Percentiles rank a stretch among this genome's conserved stretches.
phyloP scores from a whole-genome alignment of 2,888 invertebrate species.

The Eupeodes luniger region DNA sequence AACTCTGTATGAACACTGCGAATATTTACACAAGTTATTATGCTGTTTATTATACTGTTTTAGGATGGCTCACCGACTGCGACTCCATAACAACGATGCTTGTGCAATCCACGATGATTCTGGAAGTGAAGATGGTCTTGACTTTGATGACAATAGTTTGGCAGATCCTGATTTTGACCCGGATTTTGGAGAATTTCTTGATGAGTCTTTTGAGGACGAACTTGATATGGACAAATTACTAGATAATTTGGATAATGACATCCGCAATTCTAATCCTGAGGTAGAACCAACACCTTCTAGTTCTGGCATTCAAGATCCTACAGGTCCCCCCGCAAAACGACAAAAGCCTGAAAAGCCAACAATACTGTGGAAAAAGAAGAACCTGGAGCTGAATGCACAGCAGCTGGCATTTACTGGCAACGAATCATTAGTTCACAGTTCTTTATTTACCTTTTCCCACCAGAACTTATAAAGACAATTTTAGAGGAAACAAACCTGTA shows the following conservation, averaged over 20 bases:
- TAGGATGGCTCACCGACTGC: too few relatives aligned
- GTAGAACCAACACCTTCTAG: not conserved
- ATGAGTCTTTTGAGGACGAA: slow-evolving; percentile 3
- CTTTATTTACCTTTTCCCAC: not conserved
- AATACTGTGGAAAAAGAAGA: too few relatives aligned
- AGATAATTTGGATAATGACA: slow-evolving; percentile 2
- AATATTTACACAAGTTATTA: too few relatives aligned
- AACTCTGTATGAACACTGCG: too few relatives aligned
- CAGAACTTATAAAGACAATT: slow-evolving; percentile 1
- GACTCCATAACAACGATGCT: not conserved
- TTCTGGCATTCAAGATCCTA: not conserved
- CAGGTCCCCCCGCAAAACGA: too few relatives aligned
- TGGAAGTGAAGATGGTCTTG: not conserved
- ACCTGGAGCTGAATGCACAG: too few relatives aligned
- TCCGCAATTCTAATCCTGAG: too few relatives aligned
- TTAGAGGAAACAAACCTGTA: too few relatives aligned
- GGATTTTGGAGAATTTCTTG: slow-evolving; percentile 9
- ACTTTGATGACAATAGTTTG: slow-evolving; percentile 42
- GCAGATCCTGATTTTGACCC: slow-evolving; percentile 28
- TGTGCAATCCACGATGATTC: slow-evolving; percentile 15
- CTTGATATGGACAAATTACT: slow-evolving; percentile 4
- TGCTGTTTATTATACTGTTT: too few relatives aligned
- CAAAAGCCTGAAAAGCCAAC: too few relatives aligned
- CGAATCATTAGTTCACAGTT: too few relatives aligned
- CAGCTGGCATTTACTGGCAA: too few relatives aligned